Evolutionary conservation across 2,888 invertebrate genomes (phyloP).

Genomic region (Alloscopus bannaensis): DNA sequence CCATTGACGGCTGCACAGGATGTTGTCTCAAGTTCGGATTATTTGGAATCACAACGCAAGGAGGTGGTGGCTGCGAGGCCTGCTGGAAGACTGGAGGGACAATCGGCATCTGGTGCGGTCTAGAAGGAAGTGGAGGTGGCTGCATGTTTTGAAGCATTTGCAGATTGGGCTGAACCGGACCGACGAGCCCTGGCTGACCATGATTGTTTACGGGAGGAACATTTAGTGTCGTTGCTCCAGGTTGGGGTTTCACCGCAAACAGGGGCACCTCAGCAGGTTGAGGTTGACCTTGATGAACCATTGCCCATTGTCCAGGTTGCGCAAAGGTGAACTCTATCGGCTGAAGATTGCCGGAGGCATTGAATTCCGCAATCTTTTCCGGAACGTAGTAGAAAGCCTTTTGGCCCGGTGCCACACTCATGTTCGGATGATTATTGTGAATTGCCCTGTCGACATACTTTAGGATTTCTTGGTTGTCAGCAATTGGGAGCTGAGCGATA

Average conservation of each 20-base stretch:
- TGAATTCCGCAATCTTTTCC: constrained; percentile 51
- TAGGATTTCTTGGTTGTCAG: constrained; percentile 33
- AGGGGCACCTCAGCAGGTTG: no score
- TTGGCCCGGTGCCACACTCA: neutral
- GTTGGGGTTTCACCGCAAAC: constrained; percentile 40
- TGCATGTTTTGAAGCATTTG: neutral
- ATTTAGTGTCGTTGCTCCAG: constrained; percentile 10
- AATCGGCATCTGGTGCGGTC: neutral
- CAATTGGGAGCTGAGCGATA: neutral
- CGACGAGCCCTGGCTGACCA: neutral
- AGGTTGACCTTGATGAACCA: constrained; percentile 24
- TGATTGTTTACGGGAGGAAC: constrained; percentile 8
- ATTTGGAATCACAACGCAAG: constrained; percentile 29
- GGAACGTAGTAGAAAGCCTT: constrained; percentile 52
- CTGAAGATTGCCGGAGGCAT: constrained; percentile 38
- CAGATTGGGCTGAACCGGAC: neutral
- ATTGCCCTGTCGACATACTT: constrained; percentile 26
- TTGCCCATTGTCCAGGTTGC: constrained; percentile 22
- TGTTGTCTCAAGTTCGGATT: constrained; percentile 1
- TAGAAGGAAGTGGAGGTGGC: neutral
- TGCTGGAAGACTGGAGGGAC: constrained; percentile 1
- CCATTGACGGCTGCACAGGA: neutral
- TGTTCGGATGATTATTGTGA: constrained; percentile 5
- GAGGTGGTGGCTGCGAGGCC: neutral
- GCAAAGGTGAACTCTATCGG: constrained; percentile 22